Evolutionary conservation across 2,888 invertebrate genomes (phyloP).

Genomic region (Halictus ligatus): DNA sequence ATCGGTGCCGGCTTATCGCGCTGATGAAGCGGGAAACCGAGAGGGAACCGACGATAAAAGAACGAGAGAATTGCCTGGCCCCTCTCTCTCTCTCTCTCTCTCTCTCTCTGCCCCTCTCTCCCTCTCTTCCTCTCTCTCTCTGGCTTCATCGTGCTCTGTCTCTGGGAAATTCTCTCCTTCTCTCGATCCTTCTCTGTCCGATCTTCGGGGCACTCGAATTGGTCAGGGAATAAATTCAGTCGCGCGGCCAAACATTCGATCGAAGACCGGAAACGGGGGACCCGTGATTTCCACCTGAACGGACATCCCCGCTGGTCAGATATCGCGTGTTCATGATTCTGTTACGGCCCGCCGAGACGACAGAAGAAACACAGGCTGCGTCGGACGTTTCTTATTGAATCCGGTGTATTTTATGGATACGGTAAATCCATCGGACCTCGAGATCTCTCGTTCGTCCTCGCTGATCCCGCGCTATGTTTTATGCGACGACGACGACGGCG

Average conservation of each 20-base stretch:
- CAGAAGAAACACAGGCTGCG: conserved; percentile 14
- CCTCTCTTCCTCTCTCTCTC: background rate
- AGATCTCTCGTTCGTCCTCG: conserved; percentile 3
- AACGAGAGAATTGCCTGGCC: conserved; percentile 7
- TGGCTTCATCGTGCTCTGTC: background rate
- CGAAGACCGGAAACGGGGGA: conserved; percentile 13
- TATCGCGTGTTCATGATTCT: conserved; percentile 35
- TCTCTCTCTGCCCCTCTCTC: too few species aligned
- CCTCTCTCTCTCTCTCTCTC: background rate
- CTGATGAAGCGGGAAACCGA: conserved; percentile 71
- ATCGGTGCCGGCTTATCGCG: conserved; percentile 75
- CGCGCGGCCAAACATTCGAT: conserved; percentile 32
- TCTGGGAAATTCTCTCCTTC: background rate
- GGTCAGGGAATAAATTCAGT: conserved; percentile 47
- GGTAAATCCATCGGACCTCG: conserved; percentile 16
- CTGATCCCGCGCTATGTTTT: conserved; percentile 24
- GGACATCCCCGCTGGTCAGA: conserved; percentile 7
- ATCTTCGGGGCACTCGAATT: conserved; percentile 12
- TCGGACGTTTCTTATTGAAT: conserved; percentile 26
- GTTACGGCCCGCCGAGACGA: conserved; percentile 21
- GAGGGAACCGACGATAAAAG: conserved; percentile 22
- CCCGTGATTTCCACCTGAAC: conserved; percentile 37
- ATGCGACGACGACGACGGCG: conserved; percentile 1
- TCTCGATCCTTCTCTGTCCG: background rate
- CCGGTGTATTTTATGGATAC: background rate